These are phyloP conservation scores for Chlorospingus flavigularis DNA, from an alignment of 2,797 vertebrate genomes.

Conservation along the genomic window DNA sequence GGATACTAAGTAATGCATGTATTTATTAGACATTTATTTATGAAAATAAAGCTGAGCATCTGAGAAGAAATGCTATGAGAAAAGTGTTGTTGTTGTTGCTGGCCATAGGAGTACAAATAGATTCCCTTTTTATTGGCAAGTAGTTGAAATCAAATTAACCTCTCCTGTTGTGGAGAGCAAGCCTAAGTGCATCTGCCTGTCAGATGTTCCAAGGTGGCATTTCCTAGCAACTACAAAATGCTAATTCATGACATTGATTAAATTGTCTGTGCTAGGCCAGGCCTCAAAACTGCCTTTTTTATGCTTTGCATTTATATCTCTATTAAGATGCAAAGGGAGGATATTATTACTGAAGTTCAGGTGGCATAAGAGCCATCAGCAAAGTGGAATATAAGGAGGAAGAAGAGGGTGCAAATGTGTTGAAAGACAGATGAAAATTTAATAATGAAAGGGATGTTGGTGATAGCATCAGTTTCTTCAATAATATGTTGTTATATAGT, in stretches of 20 bases:
- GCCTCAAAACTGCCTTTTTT: slow-evolving; percentile 49
- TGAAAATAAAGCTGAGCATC: neutral
- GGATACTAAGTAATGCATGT: neutral
- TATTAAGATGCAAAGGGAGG: slow-evolving; percentile 49
- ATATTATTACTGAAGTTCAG: slow-evolving; percentile 25
- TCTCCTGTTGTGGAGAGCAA: slow-evolving; percentile 57
- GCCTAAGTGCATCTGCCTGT: slow-evolving; percentile 25
- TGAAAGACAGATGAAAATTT: neutral
- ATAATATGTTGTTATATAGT: neutral
- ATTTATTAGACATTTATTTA: neutral
- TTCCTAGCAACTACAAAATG: slow-evolving; percentile 69
- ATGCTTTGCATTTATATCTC: slow-evolving; percentile 65
- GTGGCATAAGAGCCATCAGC: neutral
- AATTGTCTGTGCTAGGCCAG: slow-evolving; percentile 51
- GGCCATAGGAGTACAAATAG: slow-evolving; percentile 32
- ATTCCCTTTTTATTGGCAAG: slow-evolving; percentile 55
- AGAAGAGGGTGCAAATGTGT: neutral
- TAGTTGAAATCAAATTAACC: slow-evolving; percentile 71
- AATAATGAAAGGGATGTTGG: neutral
- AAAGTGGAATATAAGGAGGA: neutral
- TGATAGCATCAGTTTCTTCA: neutral
- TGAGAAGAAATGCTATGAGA: neutral
- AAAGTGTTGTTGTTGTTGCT: neutral
- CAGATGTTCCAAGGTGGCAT: slow-evolving; percentile 64
- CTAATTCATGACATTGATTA: slow-evolving; percentile 67